Base-by-base conservation (phyloP, 2,888 invertebrate species). In the Drosophila neutralis region DNA sequence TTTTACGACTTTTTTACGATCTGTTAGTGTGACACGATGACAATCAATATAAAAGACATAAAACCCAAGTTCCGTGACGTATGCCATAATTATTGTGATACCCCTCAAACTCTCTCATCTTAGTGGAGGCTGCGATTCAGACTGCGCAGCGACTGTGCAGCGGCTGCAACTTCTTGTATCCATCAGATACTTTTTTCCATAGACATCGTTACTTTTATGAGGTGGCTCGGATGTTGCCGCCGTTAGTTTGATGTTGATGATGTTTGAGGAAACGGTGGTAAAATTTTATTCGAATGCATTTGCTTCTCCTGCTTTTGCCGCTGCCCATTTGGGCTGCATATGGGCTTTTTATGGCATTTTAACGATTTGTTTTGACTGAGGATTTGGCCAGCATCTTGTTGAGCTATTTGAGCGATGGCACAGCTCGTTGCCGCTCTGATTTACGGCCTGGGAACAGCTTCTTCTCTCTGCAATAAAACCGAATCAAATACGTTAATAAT, bases 1-100 rank as follows among this genome's bases (percentile, higher is more conserved):
- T 89, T 92, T 92, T 89, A 92, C 82, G 91, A 90, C 87, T 83
- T 89, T 92, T 92, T 92, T 92, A 92, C 91, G 91, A 92, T 92
- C 92, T 87, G 87, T 87, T 85, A 86, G 87, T 90, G 86, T 90
- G 87, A 88, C 90, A 86, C 85, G 91, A 91, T 90, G 92, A 91
- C 88, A 91, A 88, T 80, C 85, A 83, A 91, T 92, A 88, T 86
- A 91, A 87, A 89, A 87, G 82, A 78, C 83, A 90, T 88, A 89
- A 91, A 91, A 80, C 77, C 80, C 76, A 83, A 89, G 81, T 87
- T 90, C 79, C 85, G 83, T 90, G 89, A 91, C 86, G 83, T 87
- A 84, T 90, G 83, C 81, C 84, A 83, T 90, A 90, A 91, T 89
- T 91, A 91, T 91, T 90, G 79, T 80, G 82, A 87, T 83, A 75